These are phyloP conservation scores for Caenorhabditis sp. DNA, from an alignment of 2,888 invertebrate species.

Conservation along the genomic window DNA sequence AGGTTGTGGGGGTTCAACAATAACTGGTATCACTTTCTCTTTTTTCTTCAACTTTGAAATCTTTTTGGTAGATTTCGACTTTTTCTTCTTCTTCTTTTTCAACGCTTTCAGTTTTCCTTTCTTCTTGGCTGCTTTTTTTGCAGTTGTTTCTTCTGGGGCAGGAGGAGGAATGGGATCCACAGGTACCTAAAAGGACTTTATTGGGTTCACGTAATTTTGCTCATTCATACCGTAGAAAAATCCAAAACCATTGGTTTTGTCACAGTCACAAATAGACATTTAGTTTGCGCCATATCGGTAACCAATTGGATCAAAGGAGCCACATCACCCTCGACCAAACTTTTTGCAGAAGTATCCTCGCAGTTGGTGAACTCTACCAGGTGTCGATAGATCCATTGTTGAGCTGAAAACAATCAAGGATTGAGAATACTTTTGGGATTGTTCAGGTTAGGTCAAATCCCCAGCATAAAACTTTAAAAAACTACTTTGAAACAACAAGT, in stretches of 20 bases:
- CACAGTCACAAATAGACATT: slow-evolving; percentile 52
- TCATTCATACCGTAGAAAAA: slow-evolving; percentile 13
- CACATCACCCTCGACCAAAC: slow-evolving; percentile 62
- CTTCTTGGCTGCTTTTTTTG: slow-evolving; percentile 13
- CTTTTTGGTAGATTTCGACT: background rate
- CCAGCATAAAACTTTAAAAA: no score
- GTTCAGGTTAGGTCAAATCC: no score
- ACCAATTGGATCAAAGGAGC: slow-evolving; percentile 54
- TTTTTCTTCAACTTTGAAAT: slow-evolving; percentile 43
- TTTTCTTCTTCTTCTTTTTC: slow-evolving; percentile 34
- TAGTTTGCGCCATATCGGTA: slow-evolving; percentile 60
- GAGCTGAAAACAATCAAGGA: slow-evolving; percentile 39
- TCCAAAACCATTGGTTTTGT: slow-evolving; percentile 37
- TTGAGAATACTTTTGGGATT: background rate
- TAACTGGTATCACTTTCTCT: slow-evolving; percentile 27
- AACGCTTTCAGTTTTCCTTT: slow-evolving; percentile 19
- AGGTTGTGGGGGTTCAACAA: slow-evolving; percentile 19
- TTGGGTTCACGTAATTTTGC: background rate
- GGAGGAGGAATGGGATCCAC: background rate
- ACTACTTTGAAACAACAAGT: no score
- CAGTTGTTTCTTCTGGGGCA: slow-evolving; percentile 12
- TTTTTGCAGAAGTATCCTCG: slow-evolving; percentile 61
- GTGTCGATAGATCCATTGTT: slow-evolving; percentile 65
- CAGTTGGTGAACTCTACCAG: slow-evolving; percentile 64
- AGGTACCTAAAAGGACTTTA: background rate